Percentiles rank a stretch among this genome's conserved stretches.
phyloP scores from a whole-genome alignment of 2,113 vertebrate species.

The Carettochelys insculpta region DNA sequence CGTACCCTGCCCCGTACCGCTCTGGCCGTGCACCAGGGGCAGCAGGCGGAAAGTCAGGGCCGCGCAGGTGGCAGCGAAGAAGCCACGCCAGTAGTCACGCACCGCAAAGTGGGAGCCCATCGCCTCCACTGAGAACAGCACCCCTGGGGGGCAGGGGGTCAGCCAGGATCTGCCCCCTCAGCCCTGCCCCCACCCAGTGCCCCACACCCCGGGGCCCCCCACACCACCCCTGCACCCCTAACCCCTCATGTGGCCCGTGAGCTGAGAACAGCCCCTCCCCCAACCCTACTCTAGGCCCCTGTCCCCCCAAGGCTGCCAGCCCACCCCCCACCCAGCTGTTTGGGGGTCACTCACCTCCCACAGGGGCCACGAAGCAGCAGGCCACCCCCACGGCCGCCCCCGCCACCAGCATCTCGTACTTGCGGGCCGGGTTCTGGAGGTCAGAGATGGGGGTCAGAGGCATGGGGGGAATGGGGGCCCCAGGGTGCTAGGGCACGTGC shows the following conservation, averaged over 20 bases:
- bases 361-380: conserved; percentile 52
- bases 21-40: not conserved
- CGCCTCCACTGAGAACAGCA: conserved; percentile 47
- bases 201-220: too few relatives aligned
- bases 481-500: too few relatives aligned
- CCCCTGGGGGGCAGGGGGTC: not conserved
- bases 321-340: too few relatives aligned
- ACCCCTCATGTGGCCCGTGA: too few relatives aligned
- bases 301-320: too few relatives aligned
- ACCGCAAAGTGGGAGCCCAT: conserved; percentile 45
- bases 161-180: not conserved
- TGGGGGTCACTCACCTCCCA: conserved; percentile 14
- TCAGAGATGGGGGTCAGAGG: not conserved
- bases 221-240: too few relatives aligned
- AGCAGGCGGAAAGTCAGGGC: conserved; percentile 38
- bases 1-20: not conserved
- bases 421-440: not conserved
- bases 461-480: too few relatives aligned
- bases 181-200: not conserved
- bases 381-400: conserved; percentile 40
- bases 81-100: conserved; percentile 48
- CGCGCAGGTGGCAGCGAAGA: conserved; percentile 36
- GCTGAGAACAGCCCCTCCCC: too few relatives aligned
- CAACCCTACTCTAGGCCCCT: too few relatives aligned
- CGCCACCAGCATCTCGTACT: conserved; percentile 38